Evolutionary conservation across 2,797 vertebrate genomes (phyloP).

Genomic region (Spinus pinus): DNA sequence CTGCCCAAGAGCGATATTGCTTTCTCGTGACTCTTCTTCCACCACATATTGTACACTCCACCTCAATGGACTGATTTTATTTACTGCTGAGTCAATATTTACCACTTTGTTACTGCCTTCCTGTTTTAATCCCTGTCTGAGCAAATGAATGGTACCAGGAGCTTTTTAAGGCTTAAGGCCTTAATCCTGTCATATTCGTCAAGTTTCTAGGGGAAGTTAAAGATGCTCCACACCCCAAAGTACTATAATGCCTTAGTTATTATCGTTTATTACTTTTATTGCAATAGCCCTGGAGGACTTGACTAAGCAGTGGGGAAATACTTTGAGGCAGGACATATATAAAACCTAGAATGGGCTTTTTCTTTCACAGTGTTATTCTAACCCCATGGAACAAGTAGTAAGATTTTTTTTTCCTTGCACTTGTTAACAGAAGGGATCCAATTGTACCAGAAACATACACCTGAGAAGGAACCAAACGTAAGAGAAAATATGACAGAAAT

Average conservation of each 20-base stretch:
- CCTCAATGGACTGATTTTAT: conserved; percentile 25
- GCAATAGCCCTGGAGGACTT: background rate
- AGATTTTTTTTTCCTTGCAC: background rate
- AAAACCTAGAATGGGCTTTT: background rate
- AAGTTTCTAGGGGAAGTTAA: background rate
- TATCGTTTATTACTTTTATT: background rate
- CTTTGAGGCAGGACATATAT: background rate
- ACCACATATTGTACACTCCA: background rate
- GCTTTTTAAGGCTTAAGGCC: background rate
- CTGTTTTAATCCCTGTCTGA: conserved; percentile 32
- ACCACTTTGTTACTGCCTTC: conserved; percentile 21
- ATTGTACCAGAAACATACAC: background rate
- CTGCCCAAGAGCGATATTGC: background rate
- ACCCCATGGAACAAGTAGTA: background rate
- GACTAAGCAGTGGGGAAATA: background rate
- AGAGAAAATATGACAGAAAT: background rate
- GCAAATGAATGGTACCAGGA: conserved; percentile 25
- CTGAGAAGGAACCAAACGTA: background rate
- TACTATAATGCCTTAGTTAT: background rate
- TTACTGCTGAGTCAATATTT: conserved; percentile 61
- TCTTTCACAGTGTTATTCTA: background rate
- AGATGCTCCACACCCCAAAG: background rate
- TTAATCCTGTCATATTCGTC: background rate
- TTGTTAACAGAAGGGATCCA: background rate
- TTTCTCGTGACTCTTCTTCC: conserved; percentile 12